Conservation (phyloP, 2,797 vertebrate species). For the Sebastes alutus region DNA sequence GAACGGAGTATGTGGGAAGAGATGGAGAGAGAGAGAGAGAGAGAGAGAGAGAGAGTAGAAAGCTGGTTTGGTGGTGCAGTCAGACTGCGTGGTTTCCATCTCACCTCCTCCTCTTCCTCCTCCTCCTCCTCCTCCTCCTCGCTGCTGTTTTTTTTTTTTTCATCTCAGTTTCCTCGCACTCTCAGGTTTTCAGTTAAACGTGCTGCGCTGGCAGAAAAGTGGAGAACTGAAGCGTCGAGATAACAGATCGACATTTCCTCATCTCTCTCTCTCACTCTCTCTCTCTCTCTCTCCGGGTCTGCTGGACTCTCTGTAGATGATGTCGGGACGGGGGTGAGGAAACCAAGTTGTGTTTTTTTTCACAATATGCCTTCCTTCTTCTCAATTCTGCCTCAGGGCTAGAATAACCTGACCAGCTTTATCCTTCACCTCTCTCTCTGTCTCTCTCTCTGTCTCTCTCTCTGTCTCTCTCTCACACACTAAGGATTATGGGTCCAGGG, state of each 20-base stretch:
- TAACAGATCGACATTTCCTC: conserved; percentile 9
- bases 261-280: too few relatives aligned
- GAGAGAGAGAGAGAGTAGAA: background rate
- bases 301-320: background rate
- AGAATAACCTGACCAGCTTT: conserved; percentile 41
- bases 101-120: background rate
- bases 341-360: conserved; percentile 22
- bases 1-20: too few relatives aligned
- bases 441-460: background rate
- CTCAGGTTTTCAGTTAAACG: conserved; percentile 5
- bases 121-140: background rate
- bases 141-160: background rate
- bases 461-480: background rate
- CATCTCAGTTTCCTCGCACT: background rate
- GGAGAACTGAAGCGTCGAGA: background rate
- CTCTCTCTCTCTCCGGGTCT: background rate
- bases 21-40: background rate
- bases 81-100: background rate
- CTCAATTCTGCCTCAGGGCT: conserved; percentile 21
- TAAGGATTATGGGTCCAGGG: conserved; percentile 40
- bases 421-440: conserved; percentile 15
- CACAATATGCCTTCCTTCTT: conserved; percentile 6
- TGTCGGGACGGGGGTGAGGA: background rate
- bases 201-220: conserved; percentile 36
- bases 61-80: background rate